phyloP scores from a whole-genome alignment of 2,797 vertebrate species.

The Vultur gryphus region DNA sequence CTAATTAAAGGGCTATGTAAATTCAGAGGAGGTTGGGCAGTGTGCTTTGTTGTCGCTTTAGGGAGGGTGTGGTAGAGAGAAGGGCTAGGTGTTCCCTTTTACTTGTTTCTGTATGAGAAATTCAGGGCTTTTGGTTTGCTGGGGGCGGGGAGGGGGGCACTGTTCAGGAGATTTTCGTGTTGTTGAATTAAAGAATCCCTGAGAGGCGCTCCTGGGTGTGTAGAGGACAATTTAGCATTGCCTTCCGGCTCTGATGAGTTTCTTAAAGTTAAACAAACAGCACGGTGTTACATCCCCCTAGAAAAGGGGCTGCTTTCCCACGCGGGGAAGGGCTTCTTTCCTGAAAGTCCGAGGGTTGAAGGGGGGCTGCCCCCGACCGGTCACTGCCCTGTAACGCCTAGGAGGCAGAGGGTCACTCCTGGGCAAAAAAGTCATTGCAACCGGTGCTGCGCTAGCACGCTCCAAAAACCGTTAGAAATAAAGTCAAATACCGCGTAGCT shows the following conservation, averaged over 20 bases:
- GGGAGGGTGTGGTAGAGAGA: rapidly evolving
- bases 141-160: rapidly evolving
- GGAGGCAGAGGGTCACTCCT: not conserved
- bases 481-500: rapidly evolving
- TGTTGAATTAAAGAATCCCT: not conserved
- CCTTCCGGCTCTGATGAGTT: not conserved
- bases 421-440: not conserved
- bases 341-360: not conserved
- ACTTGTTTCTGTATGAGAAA: not conserved
- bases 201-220: not conserved
- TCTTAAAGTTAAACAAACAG: not conserved
- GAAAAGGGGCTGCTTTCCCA: not conserved
- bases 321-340: rapidly evolving
- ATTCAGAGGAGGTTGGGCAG: rapidly evolving
- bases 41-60: not conserved
- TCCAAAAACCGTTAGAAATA: rapidly evolving
- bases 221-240: not conserved
- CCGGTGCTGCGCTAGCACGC: rapidly evolving
- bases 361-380: rapidly evolving
- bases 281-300: not conserved
- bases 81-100: not conserved
- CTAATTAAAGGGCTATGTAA: not conserved
- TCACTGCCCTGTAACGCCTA: not conserved
- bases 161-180: rapidly evolving
- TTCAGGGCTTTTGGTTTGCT: rapidly evolving